Base-by-base conservation (phyloP, 2,888 invertebrate genomes). In the Orchesella flavescens region DNA sequence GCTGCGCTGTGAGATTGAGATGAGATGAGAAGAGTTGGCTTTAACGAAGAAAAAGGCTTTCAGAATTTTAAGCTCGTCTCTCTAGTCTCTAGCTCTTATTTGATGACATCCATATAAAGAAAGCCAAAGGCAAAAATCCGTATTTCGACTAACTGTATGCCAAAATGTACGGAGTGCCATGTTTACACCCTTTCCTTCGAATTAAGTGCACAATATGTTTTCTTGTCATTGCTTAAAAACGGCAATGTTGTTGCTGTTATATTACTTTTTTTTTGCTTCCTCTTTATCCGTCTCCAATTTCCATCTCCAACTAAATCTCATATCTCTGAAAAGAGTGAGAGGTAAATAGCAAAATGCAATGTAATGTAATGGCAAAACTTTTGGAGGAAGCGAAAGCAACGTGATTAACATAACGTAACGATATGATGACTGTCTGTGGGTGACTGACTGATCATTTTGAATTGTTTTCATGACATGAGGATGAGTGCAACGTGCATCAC, bases 71-170 rank as follows among this genome's bases (percentile, higher is more conserved):
- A 53, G 57, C 34, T 49, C 46, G 21, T 72, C 72, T 74, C 63
- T 44, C 34, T 49, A 17, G 21, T 72, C 72, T 74, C 63, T 44
- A 61, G 61, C 46, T 77, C 59, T 53, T 53, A 63, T 49, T 76
- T 77, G 59, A 68, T 71, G 69, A 71, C 71, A 71, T 63, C 61
- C 61, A 71, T 78, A 78, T 78, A 53, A 61, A 71, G 71, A 71
- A 69, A 78, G 13, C 21, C 71, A 53, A 21, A 63, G 53, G 63
- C 49, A 61, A 49, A 43, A 66, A 17, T 21, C 43, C 19, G n/a
- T 19, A 59, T 46, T 66, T 66, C 43, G 43, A 69, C 59, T 66
- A 61, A 69, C 53, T 69, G 59, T 53, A 43, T 66, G 34, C 46
- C 74, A 63, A 73, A 44, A 73, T 12, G 15, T 49, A 69, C 21